These are phyloP conservation scores for Ginglymostoma cirratum DNA, from an alignment of 2,113 vertebrate genomes.

Conservation along the genomic window DNA sequence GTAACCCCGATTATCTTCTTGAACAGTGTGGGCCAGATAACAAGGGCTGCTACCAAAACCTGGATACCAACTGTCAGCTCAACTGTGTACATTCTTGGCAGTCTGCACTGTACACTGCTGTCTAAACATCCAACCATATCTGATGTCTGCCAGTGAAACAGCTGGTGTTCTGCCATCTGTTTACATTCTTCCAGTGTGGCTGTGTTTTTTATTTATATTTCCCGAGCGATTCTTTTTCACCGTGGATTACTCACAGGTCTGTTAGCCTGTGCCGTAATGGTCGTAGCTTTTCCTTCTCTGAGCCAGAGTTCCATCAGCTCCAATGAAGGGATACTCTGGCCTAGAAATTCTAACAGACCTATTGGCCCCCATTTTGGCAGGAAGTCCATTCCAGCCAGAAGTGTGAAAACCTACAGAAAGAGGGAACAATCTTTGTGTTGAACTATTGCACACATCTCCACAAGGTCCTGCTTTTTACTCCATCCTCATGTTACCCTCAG, in stretches of 20 bases:
- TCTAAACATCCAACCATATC: neutral
- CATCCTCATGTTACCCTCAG: neutral
- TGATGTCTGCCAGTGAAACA: neutral
- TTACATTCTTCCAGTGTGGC: neutral
- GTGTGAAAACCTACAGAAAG: neutral
- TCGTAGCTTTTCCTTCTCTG: neutral
- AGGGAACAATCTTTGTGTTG: neutral
- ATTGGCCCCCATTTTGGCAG: neutral
- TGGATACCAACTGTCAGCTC: neutral
- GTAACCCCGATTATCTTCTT: neutral
- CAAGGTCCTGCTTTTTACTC: neutral
- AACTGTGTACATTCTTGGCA: neutral
- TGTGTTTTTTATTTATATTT: neutral
- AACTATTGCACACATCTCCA: neutral
- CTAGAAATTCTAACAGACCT: neutral
- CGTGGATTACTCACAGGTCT: neutral
- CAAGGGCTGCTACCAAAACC: neutral
- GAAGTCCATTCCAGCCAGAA: neutral
- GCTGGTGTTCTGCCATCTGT: neutral
- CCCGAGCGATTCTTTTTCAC: neutral
- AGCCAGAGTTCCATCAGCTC: neutral
- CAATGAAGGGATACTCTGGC: neutral
- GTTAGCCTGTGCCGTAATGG: neutral
- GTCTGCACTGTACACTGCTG: neutral
- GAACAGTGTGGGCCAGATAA: neutral